Conservation (phyloP, 2,888 invertebrate species). For the Oeneis ivallda region DNA sequence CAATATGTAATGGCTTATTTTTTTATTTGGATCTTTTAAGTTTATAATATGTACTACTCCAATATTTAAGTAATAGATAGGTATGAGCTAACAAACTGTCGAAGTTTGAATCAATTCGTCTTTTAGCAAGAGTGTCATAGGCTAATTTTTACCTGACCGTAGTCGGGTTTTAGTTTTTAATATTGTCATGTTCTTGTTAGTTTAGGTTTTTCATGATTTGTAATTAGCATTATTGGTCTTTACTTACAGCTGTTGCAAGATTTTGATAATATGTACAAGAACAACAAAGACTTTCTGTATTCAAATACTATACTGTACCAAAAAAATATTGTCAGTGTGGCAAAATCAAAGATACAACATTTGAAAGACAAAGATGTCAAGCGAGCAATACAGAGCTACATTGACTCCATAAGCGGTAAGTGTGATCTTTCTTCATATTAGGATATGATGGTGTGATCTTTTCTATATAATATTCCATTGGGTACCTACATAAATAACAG, state of each 20-base stretch:
- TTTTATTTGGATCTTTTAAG: constrained; percentile 1
- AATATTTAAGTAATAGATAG: constrained; percentile 3
- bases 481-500: constrained; percentile 3
- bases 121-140: constrained; percentile 3
- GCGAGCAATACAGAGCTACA: constrained; percentile 1
- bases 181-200: constrained; percentile 2
- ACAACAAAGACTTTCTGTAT: constrained; percentile 3
- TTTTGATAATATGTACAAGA: not conserved
- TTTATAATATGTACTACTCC: constrained; percentile 2
- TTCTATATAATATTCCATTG: constrained; percentile 3
- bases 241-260: constrained; percentile 2
- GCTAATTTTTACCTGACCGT: constrained; percentile 3
- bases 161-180: constrained; percentile 2
- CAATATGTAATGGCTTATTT: constrained; percentile 2
- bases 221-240: constrained; percentile 3
- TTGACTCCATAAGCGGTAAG: constrained; percentile 3
- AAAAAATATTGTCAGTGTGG: constrained; percentile 3
- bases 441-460: constrained; percentile 2
- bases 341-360: constrained; percentile 3
- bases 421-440: constrained; percentile 1
- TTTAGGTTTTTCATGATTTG: constrained; percentile 2
- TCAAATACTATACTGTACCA: constrained; percentile 2
- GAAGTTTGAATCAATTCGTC: constrained; percentile 1
- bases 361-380: constrained; percentile 3
- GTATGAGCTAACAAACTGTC: constrained; percentile 2